Evolutionary conservation across 2,113 vertebrate species (phyloP), one percentile per base, ranked within the genome.

Genomic region (Sander vitreus): DNA sequence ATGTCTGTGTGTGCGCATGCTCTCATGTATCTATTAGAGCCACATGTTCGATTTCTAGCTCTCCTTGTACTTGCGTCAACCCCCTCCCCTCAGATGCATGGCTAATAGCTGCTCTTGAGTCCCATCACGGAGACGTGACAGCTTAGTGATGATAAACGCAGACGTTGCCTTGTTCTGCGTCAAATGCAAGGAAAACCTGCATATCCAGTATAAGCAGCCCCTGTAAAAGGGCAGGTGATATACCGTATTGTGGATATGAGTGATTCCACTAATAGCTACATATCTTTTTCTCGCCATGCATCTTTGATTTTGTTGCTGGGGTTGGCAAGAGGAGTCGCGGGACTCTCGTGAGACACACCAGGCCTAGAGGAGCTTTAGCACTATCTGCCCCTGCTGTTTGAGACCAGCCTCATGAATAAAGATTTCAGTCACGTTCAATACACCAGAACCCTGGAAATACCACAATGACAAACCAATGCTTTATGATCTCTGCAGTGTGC

Each of bases 91-190:
- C 57, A 33, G 84, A 90, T 76, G 87, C 82, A 71, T 81, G 85
- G 92, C 96, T 97, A 98, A 98, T 97, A 96, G 96, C 95, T 94
- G 92, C 96, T 94, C 95, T 95, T 94, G 94, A 96, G 95, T 95
- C 95, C 92, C 96, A 96, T 97, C 96, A 94, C 95, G 89, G 93
- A 95, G 96, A 96, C 94, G 93, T 97, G 96, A 97, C 95, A 95
- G 95, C 94, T 93, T 91, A 96, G 95, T 93, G 95, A 95, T 96
- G 96, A 97, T 96, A 97, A 97, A 97, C 96, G 95, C 96, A 95
- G 96, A 96, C 94, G 94, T 92, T 91, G 85, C 93, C 95, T 94
- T 96, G 96, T 96, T 96, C 96, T 91, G 88, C 93, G 95, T 95
- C 94, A 96, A 96, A 96, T 95, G 91, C 94, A 95, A 94, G 66